Conservation (phyloP, 2,113 vertebrate genomes). For the Etia nguti region DNA sequence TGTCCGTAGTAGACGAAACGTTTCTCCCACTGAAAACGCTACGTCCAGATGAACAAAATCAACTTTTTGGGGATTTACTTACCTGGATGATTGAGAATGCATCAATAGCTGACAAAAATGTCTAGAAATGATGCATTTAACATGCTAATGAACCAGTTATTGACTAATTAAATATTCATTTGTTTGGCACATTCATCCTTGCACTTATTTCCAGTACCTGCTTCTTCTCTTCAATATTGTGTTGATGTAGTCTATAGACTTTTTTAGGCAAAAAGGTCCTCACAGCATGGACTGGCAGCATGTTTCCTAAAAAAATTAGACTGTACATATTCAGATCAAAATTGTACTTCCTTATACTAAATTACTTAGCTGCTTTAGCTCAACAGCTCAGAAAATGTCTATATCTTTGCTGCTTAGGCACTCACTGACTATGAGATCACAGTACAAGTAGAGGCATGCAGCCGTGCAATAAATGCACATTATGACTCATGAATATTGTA, state of each 20-base stretch:
- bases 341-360: neutral
- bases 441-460: neutral
- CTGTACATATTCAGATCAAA: neutral
- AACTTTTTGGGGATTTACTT: too few relatives aligned
- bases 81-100: too few relatives aligned
- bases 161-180: neutral
- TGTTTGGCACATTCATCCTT: neutral
- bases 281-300: neutral
- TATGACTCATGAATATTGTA: conserved; percentile 39
- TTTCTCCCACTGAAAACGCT: too few relatives aligned
- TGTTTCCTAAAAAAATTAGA: neutral
- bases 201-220: neutral
- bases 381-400: neutral
- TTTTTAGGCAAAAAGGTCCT: neutral
- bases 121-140: neutral
- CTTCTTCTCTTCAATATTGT: neutral
- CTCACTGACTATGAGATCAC: neutral
- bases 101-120: neutral
- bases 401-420: neutral
- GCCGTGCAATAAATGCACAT: conserved; percentile 11
- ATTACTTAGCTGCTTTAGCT: neutral
- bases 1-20: too few relatives aligned
- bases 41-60: too few relatives aligned
- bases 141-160: neutral
- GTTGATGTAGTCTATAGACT: neutral